Base-by-base conservation (phyloP, 2,888 invertebrate genomes). In the Pandemis heparana region DNA sequence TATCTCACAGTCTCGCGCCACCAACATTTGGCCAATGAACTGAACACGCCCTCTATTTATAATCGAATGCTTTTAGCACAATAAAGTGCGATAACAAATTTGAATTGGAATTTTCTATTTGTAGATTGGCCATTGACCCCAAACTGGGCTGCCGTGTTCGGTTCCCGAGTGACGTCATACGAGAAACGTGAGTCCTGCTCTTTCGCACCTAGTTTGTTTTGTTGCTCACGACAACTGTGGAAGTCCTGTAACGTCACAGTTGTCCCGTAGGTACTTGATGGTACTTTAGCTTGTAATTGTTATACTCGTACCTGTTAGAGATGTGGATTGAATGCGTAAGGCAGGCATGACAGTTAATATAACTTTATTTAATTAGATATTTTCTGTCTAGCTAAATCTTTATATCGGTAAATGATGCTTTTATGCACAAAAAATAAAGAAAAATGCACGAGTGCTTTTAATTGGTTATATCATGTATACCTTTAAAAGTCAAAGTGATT, bases 121-220 rank as follows among this genome's bases (percentile, higher is more conserved):
- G 89, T 95, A 95, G 94, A 94, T 94, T 94, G 94, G 92, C 90
- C 93, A 92, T 94, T 92, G 90, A 90, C 88, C 90, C 90, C 85
- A 94, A 94, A 92, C 89, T 94, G 89, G 94, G 94, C 87, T 92
- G 88, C 90, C 94, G 94, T 82, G 94, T 95, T 85, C 94, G 88
- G 90, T 95, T 95, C 86, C 86, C 91, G 88, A 92, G 91, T 92
- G 90, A 93, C 92, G 93, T 92, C 94, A 92, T 89, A 85, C 88
- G 86, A 91, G 90, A 92, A 91, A 92, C 89, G 94, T 94, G 94
- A 94, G 94, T 94, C 85, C 75, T 81, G 79, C 77, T 76, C 69
- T 65, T 75, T 75, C 81, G 80, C 82, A 84, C 69, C 69, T 64
- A 48, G 67, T 43, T 16, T 23, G 16, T 23, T 56, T 12, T 79